phyloP scores from a whole-genome alignment of 2,113 vertebrate genomes.

The Thymallus thymallus region DNA sequence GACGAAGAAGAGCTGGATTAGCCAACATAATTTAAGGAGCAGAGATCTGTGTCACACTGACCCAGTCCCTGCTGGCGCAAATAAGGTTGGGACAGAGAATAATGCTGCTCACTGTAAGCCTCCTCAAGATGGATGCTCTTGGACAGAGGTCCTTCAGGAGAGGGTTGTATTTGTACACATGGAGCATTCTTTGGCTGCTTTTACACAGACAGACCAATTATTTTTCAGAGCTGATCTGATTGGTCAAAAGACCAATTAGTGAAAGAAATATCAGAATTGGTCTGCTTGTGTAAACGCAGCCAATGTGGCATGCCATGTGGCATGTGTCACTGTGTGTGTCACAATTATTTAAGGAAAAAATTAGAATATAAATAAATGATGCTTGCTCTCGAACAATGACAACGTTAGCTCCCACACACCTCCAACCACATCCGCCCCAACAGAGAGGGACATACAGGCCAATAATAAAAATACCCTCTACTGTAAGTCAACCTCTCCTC shows the following conservation, averaged over 20 bases:
- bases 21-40: background rate
- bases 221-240: too few species aligned
- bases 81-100: conserved; percentile 22
- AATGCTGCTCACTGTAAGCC: conserved; percentile 9
- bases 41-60: conserved; percentile 56
- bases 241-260: too few species aligned
- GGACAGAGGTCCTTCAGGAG: conserved; percentile 5
- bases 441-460: conserved; percentile 7
- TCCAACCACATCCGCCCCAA: conserved; percentile 37
- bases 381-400: conserved; percentile 35
- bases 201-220: too few species aligned
- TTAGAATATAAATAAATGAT: conserved; percentile 66
- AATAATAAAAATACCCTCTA: background rate
- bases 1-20: too few species aligned
- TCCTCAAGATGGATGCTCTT: background rate
- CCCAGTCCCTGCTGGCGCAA: conserved; percentile 25
- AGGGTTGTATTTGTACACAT: conserved; percentile 31
- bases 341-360: conserved; percentile 69
- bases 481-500: conserved; percentile 59
- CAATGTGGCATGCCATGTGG: conserved; percentile 36
- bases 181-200: conserved; percentile 21
- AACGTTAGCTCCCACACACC: conserved; percentile 1
- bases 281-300: background rate
- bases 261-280: too few species aligned
- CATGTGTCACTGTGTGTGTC: conserved; percentile 39